Evolutionary conservation across 1,140 invertebrate genomes (phyloP).

Genomic region (Pogonus chalceus): DNA sequence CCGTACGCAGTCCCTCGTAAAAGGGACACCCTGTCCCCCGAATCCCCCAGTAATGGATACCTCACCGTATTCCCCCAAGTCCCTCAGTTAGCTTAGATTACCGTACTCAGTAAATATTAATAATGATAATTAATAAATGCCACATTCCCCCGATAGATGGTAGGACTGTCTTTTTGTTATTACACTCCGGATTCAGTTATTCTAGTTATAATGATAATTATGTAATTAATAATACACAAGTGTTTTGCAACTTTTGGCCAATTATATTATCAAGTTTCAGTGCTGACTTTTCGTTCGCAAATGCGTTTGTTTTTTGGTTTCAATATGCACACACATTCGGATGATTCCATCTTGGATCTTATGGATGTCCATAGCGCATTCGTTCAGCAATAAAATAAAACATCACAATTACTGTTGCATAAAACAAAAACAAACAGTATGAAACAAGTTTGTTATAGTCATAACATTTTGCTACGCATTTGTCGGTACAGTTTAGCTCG

Average conservation of each 20-base stretch:
- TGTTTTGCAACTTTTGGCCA: conserved; percentile 24
- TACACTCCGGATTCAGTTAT: conserved; percentile 9
- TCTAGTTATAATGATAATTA: conserved; percentile 6
- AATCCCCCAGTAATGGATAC: background rate
- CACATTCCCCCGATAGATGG: conserved; percentile 5
- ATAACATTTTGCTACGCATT: too few species aligned
- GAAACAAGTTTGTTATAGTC: too few species aligned
- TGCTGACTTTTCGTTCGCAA: conserved; percentile 18
- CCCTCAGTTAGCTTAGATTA: background rate
- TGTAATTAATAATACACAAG: conserved; percentile 5
- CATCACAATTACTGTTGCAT: too few species aligned
- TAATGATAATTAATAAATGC: background rate
- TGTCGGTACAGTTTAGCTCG: too few species aligned
- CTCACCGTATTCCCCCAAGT: background rate
- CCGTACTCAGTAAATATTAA: conserved; percentile 4
- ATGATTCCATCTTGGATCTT: conserved; percentile 20
- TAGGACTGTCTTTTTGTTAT: conserved; percentile 6
- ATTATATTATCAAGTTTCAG: conserved; percentile 17
- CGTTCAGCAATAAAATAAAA: too few species aligned
- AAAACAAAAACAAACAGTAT: too few species aligned
- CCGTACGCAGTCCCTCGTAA: too few species aligned
- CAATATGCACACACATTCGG: conserved; percentile 36
- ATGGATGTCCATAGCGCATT: background rate
- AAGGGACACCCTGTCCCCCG: background rate
- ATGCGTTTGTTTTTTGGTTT: conserved; percentile 20